phyloP scores from a whole-genome alignment of 2,113 vertebrate genomes.

The Calypte anna region DNA sequence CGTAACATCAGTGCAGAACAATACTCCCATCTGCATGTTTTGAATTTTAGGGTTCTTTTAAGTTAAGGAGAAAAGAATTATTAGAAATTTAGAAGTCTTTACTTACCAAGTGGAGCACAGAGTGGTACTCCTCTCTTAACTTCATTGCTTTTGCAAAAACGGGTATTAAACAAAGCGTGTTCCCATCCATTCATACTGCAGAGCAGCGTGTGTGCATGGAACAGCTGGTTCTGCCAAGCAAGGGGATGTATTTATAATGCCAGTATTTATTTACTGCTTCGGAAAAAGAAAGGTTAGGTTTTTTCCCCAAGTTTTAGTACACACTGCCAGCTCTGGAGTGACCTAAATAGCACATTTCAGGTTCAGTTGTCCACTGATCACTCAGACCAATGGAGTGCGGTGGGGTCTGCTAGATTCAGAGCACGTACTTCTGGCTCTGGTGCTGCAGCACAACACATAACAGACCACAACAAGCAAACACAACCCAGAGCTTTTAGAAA shows the following conservation, averaged over 20 bases:
- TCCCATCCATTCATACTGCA: background rate
- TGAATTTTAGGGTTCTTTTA: background rate
- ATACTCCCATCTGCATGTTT: background rate
- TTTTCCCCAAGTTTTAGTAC: background rate
- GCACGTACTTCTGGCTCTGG: background rate
- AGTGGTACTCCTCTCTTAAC: background rate
- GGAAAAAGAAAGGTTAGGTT: background rate
- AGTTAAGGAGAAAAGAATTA: background rate
- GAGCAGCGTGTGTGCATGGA: background rate
- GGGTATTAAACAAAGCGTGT: background rate
- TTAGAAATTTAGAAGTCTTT: background rate
- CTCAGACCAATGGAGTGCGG: rapidly evolving
- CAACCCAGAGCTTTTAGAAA: background rate
- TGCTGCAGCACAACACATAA: background rate
- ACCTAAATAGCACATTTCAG: rapidly evolving
- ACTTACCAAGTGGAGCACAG: background rate
- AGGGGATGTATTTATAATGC: background rate
- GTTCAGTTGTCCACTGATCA: background rate
- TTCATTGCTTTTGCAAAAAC: background rate
- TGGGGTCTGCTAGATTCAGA: background rate
- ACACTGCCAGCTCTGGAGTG: background rate
- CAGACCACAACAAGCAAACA: background rate
- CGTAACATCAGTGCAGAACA: background rate
- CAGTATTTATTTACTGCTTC: background rate
- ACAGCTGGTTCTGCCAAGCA: background rate